Evolutionary conservation across 2,888 invertebrate genomes (phyloP), one percentile per base, ranked within the genome.

Genomic region (Acronicta alni): DNA sequence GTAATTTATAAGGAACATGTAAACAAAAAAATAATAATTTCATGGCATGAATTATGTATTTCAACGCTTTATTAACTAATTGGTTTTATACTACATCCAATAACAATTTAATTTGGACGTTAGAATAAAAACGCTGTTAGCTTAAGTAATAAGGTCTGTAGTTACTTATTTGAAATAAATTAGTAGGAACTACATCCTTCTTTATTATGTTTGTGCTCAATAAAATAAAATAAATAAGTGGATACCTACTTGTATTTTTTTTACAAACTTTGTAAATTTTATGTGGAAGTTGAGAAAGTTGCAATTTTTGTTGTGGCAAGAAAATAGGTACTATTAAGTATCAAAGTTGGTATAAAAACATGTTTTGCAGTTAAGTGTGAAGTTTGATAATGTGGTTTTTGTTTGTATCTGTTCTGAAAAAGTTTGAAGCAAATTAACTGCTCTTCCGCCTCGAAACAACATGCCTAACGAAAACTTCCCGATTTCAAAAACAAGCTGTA

Each of bases 51-150:
- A 45, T 41, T n/a, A n/a, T n/a, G n/a, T 17, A 30, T 42, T 48
- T 51, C 42, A 41, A 38, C 30, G 47, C 38, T 18, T 9, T 54
- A 54, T 67, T 67, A 26, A 8, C 8, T 26, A 69, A 72, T 38
- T 57, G 30, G 52, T 57, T 52, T 35, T 47, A 49, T 51, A 43
- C 5, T 15, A 49, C 18, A 23, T 23, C 45, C 35, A 62, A 68
- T 60, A 55, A 53, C 52, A 14, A 69, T 55, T 51, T 70, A 62
- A 62, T 68, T 54, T 37, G 44, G 17, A 42, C 72, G 42, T 20
- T 35, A 26, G 9, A 35, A 42, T 46, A 45, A 45, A 46, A 26
- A 32, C 17, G 7, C 35, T 56, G n/a, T 38, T 1, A 30, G 20
- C 20, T 20, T n/a, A n/a, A n/a, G n/a, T n/a, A n/a, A n/a, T n/a